Percentiles rank a stretch among this genome's conserved stretches.
Evolutionary conservation across 2,888 invertebrate genomes (phyloP).

Genomic region (Blastobasis adustella): DNA sequence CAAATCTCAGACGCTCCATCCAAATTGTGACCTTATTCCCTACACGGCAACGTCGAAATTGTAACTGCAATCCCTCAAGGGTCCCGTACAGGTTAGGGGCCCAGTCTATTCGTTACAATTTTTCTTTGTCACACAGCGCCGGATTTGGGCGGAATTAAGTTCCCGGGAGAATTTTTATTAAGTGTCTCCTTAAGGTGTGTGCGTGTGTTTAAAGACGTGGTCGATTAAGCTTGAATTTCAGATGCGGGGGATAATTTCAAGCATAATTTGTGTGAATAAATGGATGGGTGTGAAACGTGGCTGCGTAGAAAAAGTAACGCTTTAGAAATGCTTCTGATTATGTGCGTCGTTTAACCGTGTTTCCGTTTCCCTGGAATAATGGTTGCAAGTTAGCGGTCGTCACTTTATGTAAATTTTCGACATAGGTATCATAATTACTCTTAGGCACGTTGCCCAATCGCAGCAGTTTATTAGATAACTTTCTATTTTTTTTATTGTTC

Average conservation of each 20-base stretch:
- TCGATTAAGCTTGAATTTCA: constrained; percentile 21
- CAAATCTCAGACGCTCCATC: constrained; percentile 11
- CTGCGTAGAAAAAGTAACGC: too few relatives aligned
- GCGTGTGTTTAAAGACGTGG: constrained; percentile 20
- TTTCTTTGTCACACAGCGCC: constrained; percentile 68
- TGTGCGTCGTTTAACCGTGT: too few relatives aligned
- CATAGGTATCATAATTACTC: too few relatives aligned
- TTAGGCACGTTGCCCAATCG: too few relatives aligned
- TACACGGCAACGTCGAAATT: constrained; percentile 2
- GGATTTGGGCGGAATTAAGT: constrained; percentile 62
- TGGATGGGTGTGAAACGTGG: neutral
- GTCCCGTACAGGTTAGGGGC: constrained; percentile 48
- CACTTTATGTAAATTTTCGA: too few relatives aligned
- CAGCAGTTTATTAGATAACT: too few relatives aligned
- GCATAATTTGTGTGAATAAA: neutral
- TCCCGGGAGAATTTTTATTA: constrained; percentile 55
- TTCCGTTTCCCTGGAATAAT: too few relatives aligned
- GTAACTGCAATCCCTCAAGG: constrained; percentile 15
- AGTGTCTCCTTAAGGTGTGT: constrained; percentile 33
- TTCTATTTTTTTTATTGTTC: too few relatives aligned
- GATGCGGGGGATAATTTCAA: constrained; percentile 1
- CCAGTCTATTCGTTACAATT: constrained; percentile 66
- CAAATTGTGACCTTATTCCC: constrained; percentile 15
- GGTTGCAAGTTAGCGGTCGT: too few relatives aligned
- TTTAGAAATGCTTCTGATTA: too few relatives aligned